These are phyloP conservation scores for Blastobasis lacticolella DNA, from an alignment of 2,888 invertebrate genomes.

Conservation along the genomic window DNA sequence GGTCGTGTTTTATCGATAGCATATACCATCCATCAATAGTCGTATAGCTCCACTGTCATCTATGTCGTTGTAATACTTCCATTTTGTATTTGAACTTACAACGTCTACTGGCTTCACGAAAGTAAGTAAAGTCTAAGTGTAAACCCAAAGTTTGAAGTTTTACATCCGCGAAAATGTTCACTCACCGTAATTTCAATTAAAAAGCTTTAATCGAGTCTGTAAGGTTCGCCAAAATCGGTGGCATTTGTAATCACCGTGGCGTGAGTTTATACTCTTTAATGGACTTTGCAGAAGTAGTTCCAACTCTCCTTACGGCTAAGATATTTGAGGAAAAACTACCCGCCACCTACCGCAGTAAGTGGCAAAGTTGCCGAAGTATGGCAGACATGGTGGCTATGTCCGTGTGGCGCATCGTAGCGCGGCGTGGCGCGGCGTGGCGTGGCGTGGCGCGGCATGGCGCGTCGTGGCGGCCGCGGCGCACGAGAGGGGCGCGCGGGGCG, in stretches of 20 bases:
- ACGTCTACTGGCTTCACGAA: no score
- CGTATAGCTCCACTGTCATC: no score
- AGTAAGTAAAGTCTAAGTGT: no score
- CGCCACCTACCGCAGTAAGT: slow-evolving; percentile 62
- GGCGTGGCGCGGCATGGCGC: slow-evolving; percentile 19
- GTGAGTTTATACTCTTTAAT: slow-evolving; percentile 70
- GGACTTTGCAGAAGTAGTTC: slow-evolving; percentile 70
- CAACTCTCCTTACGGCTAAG: slow-evolving; percentile 71
- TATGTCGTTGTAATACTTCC: no score
- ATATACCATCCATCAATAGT: no score
- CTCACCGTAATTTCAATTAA: slow-evolving; percentile 57
- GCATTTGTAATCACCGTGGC: slow-evolving; percentile 65
- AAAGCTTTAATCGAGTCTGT: slow-evolving; percentile 56
- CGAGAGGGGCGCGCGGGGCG: slow-evolving; percentile 29
- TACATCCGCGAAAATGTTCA: slow-evolving; percentile 31
- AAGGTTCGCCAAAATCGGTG: slow-evolving; percentile 61
- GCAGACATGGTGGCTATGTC: slow-evolving; percentile 26
- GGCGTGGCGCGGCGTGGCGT: slow-evolving; percentile 13
- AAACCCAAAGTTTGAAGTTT: background rate
- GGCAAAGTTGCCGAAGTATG: slow-evolving; percentile 62
- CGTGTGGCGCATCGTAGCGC: slow-evolving; percentile 8
- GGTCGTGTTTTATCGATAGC: background rate
- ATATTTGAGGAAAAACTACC: slow-evolving; percentile 72
- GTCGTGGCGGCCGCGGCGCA: slow-evolving; percentile 23
- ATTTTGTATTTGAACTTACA: no score